Conservation (phyloP, 2,113 vertebrate genomes). For the Tympanuchus pallidicinctus region DNA sequence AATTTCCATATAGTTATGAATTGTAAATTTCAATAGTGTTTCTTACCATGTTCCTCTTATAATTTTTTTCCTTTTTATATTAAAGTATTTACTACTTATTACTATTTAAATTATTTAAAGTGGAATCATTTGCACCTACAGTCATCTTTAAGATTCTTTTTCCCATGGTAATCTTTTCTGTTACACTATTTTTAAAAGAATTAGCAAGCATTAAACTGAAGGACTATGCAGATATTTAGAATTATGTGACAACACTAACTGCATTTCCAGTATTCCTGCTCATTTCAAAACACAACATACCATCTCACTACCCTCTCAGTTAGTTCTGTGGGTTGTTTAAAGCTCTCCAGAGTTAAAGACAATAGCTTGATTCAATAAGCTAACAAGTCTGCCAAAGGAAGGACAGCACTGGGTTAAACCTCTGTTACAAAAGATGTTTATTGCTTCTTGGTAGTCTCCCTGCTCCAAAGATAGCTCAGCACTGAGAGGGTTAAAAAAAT, state of each 20-base stretch:
- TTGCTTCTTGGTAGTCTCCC: neutral
- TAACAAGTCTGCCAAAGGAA: neutral
- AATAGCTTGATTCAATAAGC: neutral
- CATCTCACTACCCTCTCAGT: neutral
- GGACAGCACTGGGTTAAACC: neutral
- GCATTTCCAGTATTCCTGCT: neutral
- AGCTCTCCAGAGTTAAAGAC: neutral
- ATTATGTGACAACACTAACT: neutral
- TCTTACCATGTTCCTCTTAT: neutral
- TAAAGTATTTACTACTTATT: neutral
- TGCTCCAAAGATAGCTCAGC: neutral
- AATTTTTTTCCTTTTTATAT: too few relatives aligned
- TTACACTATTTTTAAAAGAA: neutral
- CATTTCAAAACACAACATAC: neutral
- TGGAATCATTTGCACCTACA: neutral
- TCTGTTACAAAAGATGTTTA: neutral
- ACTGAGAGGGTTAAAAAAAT: neutral
- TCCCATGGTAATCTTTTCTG: neutral
- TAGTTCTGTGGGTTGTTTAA: neutral
- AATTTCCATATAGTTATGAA: neutral
- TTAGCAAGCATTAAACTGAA: neutral
- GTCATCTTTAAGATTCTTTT: neutral
- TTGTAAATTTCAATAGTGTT: neutral
- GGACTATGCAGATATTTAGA: neutral
- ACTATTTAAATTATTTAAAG: neutral